Conservation (phyloP, 2,113 vertebrate species). For the Scortum barcoo region DNA sequence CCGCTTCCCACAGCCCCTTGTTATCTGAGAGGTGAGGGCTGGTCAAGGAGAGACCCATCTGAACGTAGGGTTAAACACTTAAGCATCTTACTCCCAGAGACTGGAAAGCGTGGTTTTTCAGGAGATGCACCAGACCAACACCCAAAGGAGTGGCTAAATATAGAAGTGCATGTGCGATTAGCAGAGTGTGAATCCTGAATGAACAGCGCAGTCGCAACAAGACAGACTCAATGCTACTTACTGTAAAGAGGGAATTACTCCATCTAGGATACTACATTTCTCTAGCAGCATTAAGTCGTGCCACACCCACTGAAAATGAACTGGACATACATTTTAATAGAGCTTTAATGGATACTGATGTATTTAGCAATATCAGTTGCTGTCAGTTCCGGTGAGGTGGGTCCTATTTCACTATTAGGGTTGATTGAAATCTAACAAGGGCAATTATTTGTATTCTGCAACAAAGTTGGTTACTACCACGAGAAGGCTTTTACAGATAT, state of each 20-base stretch:
- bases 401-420: not conserved
- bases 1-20: constrained; percentile 10
- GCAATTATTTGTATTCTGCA: not conserved
- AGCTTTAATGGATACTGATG: not conserved
- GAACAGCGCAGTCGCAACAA: constrained; percentile 52
- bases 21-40: constrained; percentile 5
- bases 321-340: not conserved
- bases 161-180: constrained; percentile 75
- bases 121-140: constrained; percentile 66
- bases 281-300: constrained; percentile 13
- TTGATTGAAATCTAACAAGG: not conserved
- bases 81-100: constrained; percentile 75
- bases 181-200: constrained; percentile 74
- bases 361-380: not conserved
- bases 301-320: constrained; percentile 43
- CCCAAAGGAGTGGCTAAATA: constrained; percentile 77
- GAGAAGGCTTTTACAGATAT: not conserved
- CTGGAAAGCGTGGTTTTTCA: constrained; percentile 71
- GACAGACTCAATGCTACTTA: constrained; percentile 59
- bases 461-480: not conserved
- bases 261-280: constrained; percentile 5
- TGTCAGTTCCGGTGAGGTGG: not conserved
- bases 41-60: constrained; percentile 53
- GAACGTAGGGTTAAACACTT: constrained; percentile 72
- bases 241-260: constrained; percentile 57